These are phyloP conservation scores for Sparus aurata DNA, from an alignment of 2,797 vertebrate genomes.

Conservation along the genomic window DNA sequence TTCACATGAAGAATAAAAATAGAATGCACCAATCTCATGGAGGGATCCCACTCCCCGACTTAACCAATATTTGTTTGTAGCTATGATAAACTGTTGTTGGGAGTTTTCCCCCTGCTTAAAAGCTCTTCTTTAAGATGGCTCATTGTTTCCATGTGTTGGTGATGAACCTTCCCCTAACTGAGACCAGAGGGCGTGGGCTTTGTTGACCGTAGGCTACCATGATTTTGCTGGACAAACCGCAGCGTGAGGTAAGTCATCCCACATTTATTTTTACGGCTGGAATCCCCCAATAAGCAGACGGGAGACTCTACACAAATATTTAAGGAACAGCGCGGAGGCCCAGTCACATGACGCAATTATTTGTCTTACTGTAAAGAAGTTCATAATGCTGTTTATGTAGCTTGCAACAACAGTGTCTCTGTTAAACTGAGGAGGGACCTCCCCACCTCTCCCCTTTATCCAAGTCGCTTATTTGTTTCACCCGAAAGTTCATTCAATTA, in stretches of 20 bases:
- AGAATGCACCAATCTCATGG: background rate
- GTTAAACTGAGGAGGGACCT: slow-evolving; percentile 11
- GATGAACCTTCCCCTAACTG: slow-evolving; percentile 29
- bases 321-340: slow-evolving; percentile 50
- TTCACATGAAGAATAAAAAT: background rate
- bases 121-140: slow-evolving; percentile 22
- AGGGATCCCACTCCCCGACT: background rate
- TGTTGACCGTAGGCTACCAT: slow-evolving; percentile 41
- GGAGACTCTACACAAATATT: slow-evolving; percentile 70
- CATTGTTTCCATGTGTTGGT: slow-evolving; percentile 41
- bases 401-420: slow-evolving; percentile 45
- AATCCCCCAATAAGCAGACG: slow-evolving; percentile 68
- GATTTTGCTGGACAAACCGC: slow-evolving; percentile 62
- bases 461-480: slow-evolving; percentile 14
- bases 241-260: slow-evolving; percentile 57
- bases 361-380: slow-evolving; percentile 56
- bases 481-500: slow-evolving; percentile 8
- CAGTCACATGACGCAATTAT: slow-evolving; percentile 32
- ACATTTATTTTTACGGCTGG: slow-evolving; percentile 63
- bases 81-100: slow-evolving; percentile 17
- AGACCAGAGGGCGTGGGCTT: slow-evolving; percentile 58
- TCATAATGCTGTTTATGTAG: slow-evolving; percentile 59
- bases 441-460: slow-evolving; percentile 25
- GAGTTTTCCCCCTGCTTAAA: slow-evolving; percentile 35
- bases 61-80: slow-evolving; percentile 34